Conservation (phyloP, 2,888 invertebrate species). For the Volucella bombylans region DNA sequence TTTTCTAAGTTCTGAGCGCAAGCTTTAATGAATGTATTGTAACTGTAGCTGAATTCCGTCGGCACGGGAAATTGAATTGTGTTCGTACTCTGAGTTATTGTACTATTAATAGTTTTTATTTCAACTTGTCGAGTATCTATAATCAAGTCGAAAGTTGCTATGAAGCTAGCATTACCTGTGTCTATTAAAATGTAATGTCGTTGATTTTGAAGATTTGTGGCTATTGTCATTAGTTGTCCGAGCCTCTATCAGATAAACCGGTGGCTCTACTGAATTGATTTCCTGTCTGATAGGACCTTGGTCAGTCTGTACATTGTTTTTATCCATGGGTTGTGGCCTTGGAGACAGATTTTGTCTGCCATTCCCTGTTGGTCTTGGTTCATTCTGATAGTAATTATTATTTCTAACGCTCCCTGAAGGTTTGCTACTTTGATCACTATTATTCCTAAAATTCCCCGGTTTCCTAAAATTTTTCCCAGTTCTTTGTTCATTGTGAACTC, state of each 20-base stretch:
- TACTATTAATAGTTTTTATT: background rate
- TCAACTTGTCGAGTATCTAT: constrained; percentile 1
- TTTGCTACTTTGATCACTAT: constrained; percentile 3
- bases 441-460: background rate
- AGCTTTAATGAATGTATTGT: too few relatives aligned
- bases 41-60: too few relatives aligned
- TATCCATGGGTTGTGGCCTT: background rate
- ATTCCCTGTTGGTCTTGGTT: background rate
- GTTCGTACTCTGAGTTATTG: too few relatives aligned
- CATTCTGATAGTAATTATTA: constrained; percentile 6
- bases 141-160: background rate
- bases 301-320: constrained; percentile 13
- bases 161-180: too few relatives aligned
- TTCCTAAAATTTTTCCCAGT: background rate
- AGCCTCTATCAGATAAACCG: too few relatives aligned
- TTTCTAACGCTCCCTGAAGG: constrained; percentile 1
- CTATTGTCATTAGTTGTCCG: too few relatives aligned
- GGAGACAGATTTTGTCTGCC: background rate
- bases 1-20: too few relatives aligned
- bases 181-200: too few relatives aligned
- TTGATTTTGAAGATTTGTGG: too few relatives aligned
- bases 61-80: too few relatives aligned
- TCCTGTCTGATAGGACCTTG: background rate
- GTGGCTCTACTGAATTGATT: background rate
- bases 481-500: background rate